Evolutionary conservation across 92 coral and sea anemone genomes (phyloP).

Genomic region (Meandrina meandrites): DNA sequence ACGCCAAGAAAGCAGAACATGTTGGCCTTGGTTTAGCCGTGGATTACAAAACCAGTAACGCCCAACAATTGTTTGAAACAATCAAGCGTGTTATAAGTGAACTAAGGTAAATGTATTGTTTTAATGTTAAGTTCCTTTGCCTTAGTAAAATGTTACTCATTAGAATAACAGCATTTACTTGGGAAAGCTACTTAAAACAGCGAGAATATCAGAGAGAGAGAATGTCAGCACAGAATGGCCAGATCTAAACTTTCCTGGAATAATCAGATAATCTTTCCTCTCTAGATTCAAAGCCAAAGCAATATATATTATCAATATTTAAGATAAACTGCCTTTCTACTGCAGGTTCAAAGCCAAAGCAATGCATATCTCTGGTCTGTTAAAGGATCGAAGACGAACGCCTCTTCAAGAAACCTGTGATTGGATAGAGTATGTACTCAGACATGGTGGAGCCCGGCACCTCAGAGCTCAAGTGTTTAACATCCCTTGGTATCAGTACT

Average conservation of each 20-base stretch:
- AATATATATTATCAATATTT: too few species aligned
- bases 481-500: slow-evolving; percentile 62
- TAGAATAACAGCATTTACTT: too few species aligned
- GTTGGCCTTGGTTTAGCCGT: slow-evolving; percentile 55
- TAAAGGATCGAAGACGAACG: slow-evolving; percentile 51
- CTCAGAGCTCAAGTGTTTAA: slow-evolving; percentile 63
- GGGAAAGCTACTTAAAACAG: too few species aligned
- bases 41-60: slow-evolving; percentile 37
- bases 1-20: slow-evolving; percentile 50
- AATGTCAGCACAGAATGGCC: too few species aligned
- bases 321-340: not conserved
- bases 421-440: slow-evolving; percentile 52
- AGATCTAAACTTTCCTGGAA: too few species aligned
- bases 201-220: too few species aligned
- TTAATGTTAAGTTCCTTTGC: not conserved
- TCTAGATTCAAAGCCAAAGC: too few species aligned
- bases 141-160: not conserved
- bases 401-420: slow-evolving; percentile 51
- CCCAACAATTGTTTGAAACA: slow-evolving; percentile 35
- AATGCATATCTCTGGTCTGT: slow-evolving; percentile 32
- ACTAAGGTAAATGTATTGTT: slow-evolving; percentile 11
- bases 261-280: too few species aligned
- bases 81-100: slow-evolving; percentile 46
- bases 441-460: slow-evolving; percentile 49
- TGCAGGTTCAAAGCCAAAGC: slow-evolving; percentile 43